These are phyloP conservation scores for Nomada fucata DNA, from an alignment of 2,888 invertebrate species.

Conservation along the genomic window DNA sequence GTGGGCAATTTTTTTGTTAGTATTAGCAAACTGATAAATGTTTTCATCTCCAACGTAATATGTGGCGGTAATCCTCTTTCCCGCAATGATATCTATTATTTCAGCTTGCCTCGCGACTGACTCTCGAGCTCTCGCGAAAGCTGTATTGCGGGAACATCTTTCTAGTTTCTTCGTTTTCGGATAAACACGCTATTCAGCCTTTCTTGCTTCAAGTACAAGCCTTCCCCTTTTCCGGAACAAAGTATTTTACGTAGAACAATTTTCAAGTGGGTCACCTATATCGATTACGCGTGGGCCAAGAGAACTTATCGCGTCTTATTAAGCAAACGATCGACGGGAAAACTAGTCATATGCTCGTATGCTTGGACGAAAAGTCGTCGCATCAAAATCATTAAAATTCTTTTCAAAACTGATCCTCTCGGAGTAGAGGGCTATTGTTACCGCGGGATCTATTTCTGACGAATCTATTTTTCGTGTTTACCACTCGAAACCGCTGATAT, in stretches of 20 bases:
- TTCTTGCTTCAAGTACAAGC: background rate
- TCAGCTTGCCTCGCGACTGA: background rate
- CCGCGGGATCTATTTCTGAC: background rate
- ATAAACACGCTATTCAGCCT: background rate
- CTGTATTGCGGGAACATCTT: background rate
- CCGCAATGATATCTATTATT: background rate
- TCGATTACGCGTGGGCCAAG: conserved; percentile 9
- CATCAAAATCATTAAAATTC: background rate
- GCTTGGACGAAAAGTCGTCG: background rate
- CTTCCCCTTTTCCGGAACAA: background rate
- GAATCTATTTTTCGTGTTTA: conserved; percentile 1
- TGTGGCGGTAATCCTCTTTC: background rate
- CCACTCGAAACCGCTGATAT: background rate
- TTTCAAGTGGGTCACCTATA: conserved; percentile 37
- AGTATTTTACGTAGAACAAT: background rate
- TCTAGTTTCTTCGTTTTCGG: too few relatives aligned
- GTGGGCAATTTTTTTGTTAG: too few relatives aligned
- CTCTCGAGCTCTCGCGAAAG: background rate
- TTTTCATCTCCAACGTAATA: background rate
- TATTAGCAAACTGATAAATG: background rate
- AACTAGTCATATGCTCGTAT: background rate
- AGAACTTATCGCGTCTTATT: conserved; percentile 22
- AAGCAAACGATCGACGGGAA: background rate
- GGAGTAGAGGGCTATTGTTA: background rate
- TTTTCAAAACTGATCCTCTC: background rate